Evolutionary conservation across 2,888 invertebrate genomes (phyloP), one percentile per base, ranked within the genome.

Genomic region (Tinea pellionella): DNA sequence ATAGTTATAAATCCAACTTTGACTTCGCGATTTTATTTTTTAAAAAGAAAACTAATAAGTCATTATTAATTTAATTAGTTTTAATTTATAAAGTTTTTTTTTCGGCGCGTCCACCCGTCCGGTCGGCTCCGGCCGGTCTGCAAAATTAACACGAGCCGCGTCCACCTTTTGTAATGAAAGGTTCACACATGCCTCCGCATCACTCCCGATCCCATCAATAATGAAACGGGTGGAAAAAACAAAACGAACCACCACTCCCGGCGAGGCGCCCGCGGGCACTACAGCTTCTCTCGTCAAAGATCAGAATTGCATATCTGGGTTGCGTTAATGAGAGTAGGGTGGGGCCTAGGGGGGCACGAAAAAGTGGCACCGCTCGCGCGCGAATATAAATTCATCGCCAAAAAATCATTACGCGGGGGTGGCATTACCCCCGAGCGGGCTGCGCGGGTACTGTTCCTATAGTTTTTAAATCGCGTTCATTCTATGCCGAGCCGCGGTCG

Each of bases 391-490:
- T 92, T 92, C 92, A 91, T 91, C 92, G 92, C 92, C 92, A 92
- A 93, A 93, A 93, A 93, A 93, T 93, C 92, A 93, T 93, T 93
- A 93, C 92, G 92, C 92, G 90, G 90, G 91, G 90, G 90, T 89
- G 90, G 90, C 89, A 90, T 89, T 90, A 90, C 89, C 90, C 88
- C 88, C 81, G 73, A 73, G 79, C 75, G 80, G 75, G 77, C 78
- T 79, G 86, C 83, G 87, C 82, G 85, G 78, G 83, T 80, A 77
- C 74, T 80, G 16, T 77, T 78, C 78, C 73, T 81, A 86, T 86
- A 87, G 86, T 87, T 86, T 87, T 86, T 86, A 86, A 87, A 85
- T 85, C 84, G 85, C 78, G 78, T 78, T 85, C 81, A 83, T 82
- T 86, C 83, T 78, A 68, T 72, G 76, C 74, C 78, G 76, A 73